phyloP scores from a whole-genome alignment of 2,797 vertebrate genomes.

The Tarsius wallacei region DNA sequence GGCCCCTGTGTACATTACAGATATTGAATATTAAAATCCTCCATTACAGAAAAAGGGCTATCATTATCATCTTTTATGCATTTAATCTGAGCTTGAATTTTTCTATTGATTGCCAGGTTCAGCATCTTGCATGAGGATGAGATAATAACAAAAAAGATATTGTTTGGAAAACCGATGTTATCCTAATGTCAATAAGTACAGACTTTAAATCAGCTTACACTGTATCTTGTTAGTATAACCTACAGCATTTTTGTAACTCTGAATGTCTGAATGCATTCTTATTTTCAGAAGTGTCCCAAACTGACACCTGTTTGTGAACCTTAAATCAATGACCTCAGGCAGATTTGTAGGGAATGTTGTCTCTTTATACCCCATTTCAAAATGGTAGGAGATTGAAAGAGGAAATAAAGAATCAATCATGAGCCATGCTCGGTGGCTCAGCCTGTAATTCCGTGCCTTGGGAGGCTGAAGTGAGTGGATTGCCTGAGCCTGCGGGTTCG shows the following conservation, averaged over 20 bases:
- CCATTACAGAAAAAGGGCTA: background rate
- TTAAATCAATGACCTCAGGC: background rate
- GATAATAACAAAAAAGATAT: conserved; percentile 63
- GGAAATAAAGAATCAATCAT: conserved; percentile 73
- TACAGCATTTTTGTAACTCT: background rate
- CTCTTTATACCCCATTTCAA: conserved; percentile 65
- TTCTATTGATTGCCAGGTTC: conserved; percentile 35
- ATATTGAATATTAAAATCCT: background rate
- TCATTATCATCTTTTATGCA: background rate
- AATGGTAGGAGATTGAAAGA: conserved; percentile 51
- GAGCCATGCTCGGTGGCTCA: too few species aligned
- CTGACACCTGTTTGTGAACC: conserved; percentile 54
- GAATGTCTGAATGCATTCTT: conserved; percentile 36
- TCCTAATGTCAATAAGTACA: background rate
- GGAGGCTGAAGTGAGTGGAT: too few species aligned
- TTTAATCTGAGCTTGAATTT: conserved; percentile 53
- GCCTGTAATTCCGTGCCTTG: too few species aligned
- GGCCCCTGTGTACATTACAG: background rate
- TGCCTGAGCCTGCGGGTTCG: too few species aligned
- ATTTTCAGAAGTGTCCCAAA: conserved; percentile 50
- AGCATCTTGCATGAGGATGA: conserved; percentile 4
- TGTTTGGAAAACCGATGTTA: background rate
- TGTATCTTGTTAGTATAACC: background rate
- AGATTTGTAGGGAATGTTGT: conserved; percentile 44
- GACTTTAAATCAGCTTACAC: background rate